A percentile compares a stretch with the other conserved stretches of the same genome.
These are phyloP conservation scores for Ahaetulla prasina DNA, from an alignment of 2,113 vertebrate genomes.

Conservation along the genomic window DNA sequence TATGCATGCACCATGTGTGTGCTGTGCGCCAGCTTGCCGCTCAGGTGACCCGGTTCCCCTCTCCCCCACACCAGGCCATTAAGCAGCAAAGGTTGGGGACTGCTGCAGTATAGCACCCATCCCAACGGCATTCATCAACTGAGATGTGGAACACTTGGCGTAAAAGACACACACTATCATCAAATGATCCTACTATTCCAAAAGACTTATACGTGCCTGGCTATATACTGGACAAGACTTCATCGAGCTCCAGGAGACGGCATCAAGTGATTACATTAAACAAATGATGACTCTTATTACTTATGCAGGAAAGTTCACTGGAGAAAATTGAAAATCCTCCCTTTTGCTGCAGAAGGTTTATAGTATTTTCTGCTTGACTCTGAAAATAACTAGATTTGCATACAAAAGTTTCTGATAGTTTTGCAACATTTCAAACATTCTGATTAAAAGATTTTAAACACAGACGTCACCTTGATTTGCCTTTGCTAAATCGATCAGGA, in stretches of 20 bases:
- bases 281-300: not conserved
- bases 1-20: too few relatives aligned
- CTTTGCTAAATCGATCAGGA: conserved; percentile 85
- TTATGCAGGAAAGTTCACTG: not conserved
- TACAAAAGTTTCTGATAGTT: not conserved
- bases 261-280: not conserved
- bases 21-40: too few relatives aligned
- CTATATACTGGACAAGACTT: not conserved
- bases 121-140: not conserved
- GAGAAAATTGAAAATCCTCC: not conserved
- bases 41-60: too few relatives aligned
- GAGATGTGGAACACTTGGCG: not conserved
- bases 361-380: not conserved
- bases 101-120: not conserved
- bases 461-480: conserved; percentile 79
- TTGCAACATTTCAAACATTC: not conserved
- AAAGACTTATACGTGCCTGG: not conserved
- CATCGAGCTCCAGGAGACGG: not conserved
- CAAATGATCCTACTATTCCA: not conserved
- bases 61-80: too few relatives aligned
- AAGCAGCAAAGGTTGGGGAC: too few relatives aligned
- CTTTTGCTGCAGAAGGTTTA: not conserved
- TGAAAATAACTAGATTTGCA: not conserved
- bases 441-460: not conserved
- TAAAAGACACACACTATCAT: not conserved